Percentiles rank a stretch among this genome's conserved stretches.
Conservation (phyloP, 2,888 invertebrate genomes). For the Nasonia oneida region DNA sequence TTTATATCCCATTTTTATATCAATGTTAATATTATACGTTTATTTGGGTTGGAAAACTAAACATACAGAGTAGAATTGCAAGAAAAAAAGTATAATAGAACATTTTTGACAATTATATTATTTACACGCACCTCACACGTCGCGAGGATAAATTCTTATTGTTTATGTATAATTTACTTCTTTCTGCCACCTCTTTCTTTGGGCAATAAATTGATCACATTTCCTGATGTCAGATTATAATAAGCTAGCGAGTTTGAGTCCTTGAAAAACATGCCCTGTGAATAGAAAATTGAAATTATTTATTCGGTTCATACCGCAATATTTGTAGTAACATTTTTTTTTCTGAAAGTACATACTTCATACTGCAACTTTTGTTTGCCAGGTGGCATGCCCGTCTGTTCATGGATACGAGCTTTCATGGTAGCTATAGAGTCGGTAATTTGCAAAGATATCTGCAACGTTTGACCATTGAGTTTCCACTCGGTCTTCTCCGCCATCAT, state of each 20-base stretch:
- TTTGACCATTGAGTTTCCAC: conserved; percentile 97
- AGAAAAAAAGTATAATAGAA: background rate
- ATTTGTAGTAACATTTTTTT: conserved; percentile 24
- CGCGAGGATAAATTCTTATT: background rate
- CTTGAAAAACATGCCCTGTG: conserved; percentile 98
- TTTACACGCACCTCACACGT: background rate
- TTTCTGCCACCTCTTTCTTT: conserved; percentile 99
- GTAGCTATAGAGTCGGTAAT: conserved; percentile 89
- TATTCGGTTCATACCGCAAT: background rate
- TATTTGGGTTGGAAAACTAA: background rate
- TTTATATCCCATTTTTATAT: background rate
- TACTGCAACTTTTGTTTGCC: conserved; percentile 98
- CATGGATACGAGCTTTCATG: conserved; percentile 92
- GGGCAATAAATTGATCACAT: conserved; percentile 91
- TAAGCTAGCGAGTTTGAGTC: conserved; percentile 96
- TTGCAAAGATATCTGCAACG: conserved; percentile 88
- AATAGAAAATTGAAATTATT: conserved; percentile 62
- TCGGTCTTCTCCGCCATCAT: conserved; percentile 93
- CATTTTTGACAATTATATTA: background rate
- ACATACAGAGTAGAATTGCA: background rate
- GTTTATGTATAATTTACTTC: conserved; percentile 84
- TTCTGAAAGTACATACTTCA: conserved; percentile 84
- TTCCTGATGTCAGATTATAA: conserved; percentile 95
- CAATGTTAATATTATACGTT: background rate
- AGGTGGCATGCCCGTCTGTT: conserved; percentile 94